Conservation (phyloP, 1,140 invertebrate species). For the Apolygus lucorum region DNA sequence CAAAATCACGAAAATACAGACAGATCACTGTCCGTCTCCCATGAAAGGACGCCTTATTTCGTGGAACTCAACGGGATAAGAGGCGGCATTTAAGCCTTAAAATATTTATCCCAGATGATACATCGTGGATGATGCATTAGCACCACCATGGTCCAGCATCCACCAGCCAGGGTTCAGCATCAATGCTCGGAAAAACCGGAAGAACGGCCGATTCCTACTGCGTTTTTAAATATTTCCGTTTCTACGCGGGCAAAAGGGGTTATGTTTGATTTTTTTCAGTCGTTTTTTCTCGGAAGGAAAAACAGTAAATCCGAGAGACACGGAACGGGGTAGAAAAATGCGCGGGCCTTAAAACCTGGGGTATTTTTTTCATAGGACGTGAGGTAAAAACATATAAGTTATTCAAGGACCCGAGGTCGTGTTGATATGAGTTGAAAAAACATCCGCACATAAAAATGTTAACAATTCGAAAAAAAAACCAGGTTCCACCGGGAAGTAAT, state of each 20-base stretch:
- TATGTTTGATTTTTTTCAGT: neutral
- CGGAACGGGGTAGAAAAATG: no score
- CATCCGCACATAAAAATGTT: slow-evolving; percentile 1
- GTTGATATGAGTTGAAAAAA: slow-evolving; percentile 5
- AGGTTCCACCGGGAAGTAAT: neutral
- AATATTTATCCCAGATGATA: slow-evolving; percentile 10
- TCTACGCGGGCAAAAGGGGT: no score
- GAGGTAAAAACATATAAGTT: neutral
- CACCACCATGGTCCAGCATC: no score
- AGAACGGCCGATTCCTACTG: neutral
- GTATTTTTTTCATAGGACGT: neutral
- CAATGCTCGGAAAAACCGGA: neutral
- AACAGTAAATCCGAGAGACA: neutral
- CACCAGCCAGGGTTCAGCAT: neutral
- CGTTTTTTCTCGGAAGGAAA: neutral
- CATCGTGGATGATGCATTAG: neutral
- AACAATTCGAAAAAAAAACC: slow-evolving; percentile 1
- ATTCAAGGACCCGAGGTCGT: neutral
- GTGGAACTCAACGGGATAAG: neutral
- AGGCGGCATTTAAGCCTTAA: neutral
- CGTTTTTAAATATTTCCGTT: no score
- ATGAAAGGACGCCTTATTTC: no score
- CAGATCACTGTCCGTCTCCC: no score
- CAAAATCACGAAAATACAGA: no score
- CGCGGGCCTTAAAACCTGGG: neutral